Evolutionary conservation across 2,888 invertebrate genomes (phyloP).

Genomic region (Rhabditophanes sp.): DNA sequence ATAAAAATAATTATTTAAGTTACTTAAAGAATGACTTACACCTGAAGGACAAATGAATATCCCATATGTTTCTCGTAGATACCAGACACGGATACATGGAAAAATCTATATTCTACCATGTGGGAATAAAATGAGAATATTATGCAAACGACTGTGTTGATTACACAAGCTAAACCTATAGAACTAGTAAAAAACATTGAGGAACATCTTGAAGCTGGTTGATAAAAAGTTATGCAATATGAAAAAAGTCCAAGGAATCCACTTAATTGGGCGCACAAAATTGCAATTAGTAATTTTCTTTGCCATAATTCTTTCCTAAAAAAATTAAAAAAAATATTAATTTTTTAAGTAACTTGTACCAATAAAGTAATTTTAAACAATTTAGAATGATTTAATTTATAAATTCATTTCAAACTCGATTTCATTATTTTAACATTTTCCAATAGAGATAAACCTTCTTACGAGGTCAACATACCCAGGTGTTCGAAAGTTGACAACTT

Average conservation of each 20-base stretch:
- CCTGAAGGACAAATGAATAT: too few species aligned
- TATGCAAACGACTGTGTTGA: constrained; percentile 17
- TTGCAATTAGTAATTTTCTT: constrained; percentile 27
- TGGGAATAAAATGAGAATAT: constrained; percentile 31
- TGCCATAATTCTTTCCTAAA: too few species aligned
- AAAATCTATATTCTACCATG: constrained; percentile 42
- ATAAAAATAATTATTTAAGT: too few species aligned
- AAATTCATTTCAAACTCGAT: too few species aligned
- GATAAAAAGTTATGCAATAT: constrained; percentile 22
- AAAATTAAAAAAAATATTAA: constrained; percentile 8
- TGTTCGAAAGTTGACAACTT: constrained; percentile 29
- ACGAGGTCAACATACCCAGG: too few species aligned
- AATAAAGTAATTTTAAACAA: too few species aligned
- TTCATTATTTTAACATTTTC: too few species aligned
- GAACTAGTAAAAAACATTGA: constrained; percentile 10
- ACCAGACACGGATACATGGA: constrained; percentile 38
- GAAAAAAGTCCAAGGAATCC: constrained; percentile 29
- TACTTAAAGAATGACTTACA: too few species aligned
- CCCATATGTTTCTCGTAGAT: too few species aligned
- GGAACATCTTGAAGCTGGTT: constrained; percentile 6
- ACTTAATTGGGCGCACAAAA: constrained; percentile 26
- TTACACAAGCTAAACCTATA: constrained; percentile 13
- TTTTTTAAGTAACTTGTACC: not conserved
- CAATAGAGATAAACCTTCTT: too few species aligned
- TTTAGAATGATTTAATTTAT: too few species aligned